A percentile compares a stretch with the other conserved stretches of the same genome.
phyloP scores from a whole-genome alignment of 2,888 invertebrate genomes.

The Xiphydria camelus region DNA sequence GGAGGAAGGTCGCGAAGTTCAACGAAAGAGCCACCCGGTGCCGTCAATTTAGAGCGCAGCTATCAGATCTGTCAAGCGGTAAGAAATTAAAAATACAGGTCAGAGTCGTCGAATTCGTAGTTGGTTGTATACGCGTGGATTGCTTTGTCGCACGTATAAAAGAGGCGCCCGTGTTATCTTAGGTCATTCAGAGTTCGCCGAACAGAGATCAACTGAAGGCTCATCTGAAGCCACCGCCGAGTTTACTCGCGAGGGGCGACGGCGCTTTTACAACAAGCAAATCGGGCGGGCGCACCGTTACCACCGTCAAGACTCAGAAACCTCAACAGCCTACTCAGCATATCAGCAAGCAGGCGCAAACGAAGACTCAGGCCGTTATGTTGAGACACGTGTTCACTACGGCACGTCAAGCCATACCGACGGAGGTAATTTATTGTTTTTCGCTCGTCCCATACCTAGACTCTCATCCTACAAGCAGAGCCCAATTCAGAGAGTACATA shows the following conservation, averaged over 20 bases:
- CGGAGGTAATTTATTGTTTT: slow-evolving; percentile 50
- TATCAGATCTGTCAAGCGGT: slow-evolving; percentile 92
- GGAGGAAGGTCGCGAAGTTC: slow-evolving; percentile 58
- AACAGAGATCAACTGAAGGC: slow-evolving; percentile 85
- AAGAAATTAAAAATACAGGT: no score
- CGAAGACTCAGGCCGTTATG: slow-evolving; percentile 50
- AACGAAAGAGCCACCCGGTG: slow-evolving; percentile 83
- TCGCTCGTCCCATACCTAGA: no score
- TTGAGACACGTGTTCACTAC: slow-evolving; percentile 50
- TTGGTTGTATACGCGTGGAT: no score
- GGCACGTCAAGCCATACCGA: slow-evolving; percentile 45
- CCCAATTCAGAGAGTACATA: no score
- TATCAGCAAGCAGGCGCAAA: slow-evolving; percentile 39
- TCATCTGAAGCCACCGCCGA: slow-evolving; percentile 84
- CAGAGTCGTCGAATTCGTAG: no score
- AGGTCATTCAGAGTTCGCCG: slow-evolving; percentile 88
- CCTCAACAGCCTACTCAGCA: slow-evolving; percentile 43
- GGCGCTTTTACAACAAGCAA: slow-evolving; percentile 48
- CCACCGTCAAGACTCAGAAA: slow-evolving; percentile 49
- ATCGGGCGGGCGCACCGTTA: slow-evolving; percentile 48
- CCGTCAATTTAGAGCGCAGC: slow-evolving; percentile 90
- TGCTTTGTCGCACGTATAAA: no score
- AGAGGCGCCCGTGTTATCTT: no score
- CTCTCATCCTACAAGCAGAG: no score
- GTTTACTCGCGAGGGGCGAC: slow-evolving; percentile 64